phyloP scores from a whole-genome alignment of 2,797 vertebrate genomes.

The Lutjanus argentimaculatus region DNA sequence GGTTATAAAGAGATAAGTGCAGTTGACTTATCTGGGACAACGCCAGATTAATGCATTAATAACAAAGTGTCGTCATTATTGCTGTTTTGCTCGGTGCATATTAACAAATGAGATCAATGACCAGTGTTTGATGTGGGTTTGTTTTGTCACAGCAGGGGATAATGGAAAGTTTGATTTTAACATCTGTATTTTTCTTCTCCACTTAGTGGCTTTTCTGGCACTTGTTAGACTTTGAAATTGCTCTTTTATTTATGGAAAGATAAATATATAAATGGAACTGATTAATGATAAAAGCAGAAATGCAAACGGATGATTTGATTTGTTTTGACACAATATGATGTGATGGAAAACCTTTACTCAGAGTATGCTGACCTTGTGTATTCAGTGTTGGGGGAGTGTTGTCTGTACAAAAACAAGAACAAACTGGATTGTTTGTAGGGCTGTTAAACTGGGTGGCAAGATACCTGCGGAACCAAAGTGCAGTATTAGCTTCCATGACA shows the following conservation, averaged over 20 bases:
- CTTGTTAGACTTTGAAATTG: conserved; percentile 10
- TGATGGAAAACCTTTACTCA: no score
- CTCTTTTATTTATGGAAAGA: not conserved
- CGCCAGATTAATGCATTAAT: conserved; percentile 63
- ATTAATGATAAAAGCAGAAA: no score
- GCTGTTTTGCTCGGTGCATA: not conserved
- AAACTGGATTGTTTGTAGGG: no score
- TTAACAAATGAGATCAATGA: conserved; percentile 36
- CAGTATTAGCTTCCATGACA: no score
- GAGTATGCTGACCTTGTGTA: no score
- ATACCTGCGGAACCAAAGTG: no score
- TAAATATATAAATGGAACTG: not conserved
- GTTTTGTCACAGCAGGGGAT: conserved; percentile 25
- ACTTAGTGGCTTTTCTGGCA: not conserved
- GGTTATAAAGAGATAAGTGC: conserved; percentile 42
- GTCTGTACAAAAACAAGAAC: no score
- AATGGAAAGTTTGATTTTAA: not conserved
- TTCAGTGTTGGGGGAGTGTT: no score
- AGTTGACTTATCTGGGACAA: conserved; percentile 63
- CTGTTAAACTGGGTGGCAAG: no score
- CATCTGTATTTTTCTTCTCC: not conserved
- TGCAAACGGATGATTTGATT: no score
- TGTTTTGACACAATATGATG: no score
- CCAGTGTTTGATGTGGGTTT: conserved; percentile 19
- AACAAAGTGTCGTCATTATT: conserved; percentile 28